Evolutionary conservation across 1,140 invertebrate species (phyloP).

Genomic region (Drosophila mauritiana): DNA sequence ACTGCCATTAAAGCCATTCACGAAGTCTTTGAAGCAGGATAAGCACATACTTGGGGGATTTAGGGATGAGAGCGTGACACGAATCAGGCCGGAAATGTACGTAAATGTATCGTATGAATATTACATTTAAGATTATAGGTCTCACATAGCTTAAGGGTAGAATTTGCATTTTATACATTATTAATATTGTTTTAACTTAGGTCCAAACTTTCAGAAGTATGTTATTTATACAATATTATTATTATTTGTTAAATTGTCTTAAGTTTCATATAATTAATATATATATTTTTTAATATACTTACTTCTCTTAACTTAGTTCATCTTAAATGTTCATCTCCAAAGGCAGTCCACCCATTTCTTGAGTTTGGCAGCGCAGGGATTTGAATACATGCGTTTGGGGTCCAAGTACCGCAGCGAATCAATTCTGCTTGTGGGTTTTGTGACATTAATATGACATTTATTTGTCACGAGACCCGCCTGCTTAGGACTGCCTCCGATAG

Average conservation of each 20-base stretch:
- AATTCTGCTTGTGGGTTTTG: constrained; percentile 64
- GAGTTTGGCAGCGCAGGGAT: constrained; percentile 40
- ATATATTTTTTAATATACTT: too few species aligned
- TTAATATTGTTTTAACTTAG: too few species aligned
- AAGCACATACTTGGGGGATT: constrained; percentile 12
- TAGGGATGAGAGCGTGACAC: constrained; percentile 28
- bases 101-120: neutral
- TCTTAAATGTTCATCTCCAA: constrained; percentile 11
- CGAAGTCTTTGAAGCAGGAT: constrained; percentile 45
- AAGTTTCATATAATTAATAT: too few species aligned
- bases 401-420: constrained; percentile 51
- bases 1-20: constrained; percentile 49
- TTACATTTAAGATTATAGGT: neutral
- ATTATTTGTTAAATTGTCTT: too few species aligned
- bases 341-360: neutral
- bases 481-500: constrained; percentile 53
- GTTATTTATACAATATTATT: too few species aligned
- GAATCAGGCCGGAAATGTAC: neutral
- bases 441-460: constrained; percentile 84
- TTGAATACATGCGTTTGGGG: constrained; percentile 51
- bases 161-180: too few species aligned
- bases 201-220: too few species aligned
- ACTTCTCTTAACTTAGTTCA: too few species aligned
- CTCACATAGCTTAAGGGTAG: too few species aligned
- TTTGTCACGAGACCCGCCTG: constrained; percentile 68